A percentile compares a stretch with the other conserved stretches of the same genome.
phyloP scores from a whole-genome alignment of 1,140 invertebrate species.

The Agrilus planipennis region DNA sequence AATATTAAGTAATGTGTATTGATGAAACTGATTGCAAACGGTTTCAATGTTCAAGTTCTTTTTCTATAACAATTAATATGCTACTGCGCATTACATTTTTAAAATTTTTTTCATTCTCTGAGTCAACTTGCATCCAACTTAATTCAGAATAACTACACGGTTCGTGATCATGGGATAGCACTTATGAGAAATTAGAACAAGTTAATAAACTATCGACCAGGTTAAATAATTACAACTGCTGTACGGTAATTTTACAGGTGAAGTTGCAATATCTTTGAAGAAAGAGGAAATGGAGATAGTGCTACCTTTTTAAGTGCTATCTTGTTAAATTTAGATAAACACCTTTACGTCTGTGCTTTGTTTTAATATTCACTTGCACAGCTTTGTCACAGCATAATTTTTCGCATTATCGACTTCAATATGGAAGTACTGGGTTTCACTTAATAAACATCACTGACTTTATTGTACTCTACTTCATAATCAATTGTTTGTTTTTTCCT shows the following conservation, averaged over 20 bases:
- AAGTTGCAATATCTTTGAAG: conserved; percentile 1
- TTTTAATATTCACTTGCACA: neutral
- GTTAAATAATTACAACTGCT: neutral
- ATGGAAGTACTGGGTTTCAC: neutral
- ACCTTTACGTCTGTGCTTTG: neutral
- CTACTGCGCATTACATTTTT: neutral
- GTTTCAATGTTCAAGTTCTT: too few relatives aligned
- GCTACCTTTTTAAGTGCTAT: neutral
- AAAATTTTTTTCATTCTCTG: neutral
- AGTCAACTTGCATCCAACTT: neutral
- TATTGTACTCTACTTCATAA: neutral
- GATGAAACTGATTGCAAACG: too few relatives aligned
- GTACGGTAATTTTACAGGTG: neutral
- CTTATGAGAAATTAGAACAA: neutral
- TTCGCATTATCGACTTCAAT: neutral
- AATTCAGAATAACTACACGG: neutral
- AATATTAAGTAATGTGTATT: too few relatives aligned
- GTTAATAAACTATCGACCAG: neutral
- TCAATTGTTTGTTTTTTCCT: too few relatives aligned
- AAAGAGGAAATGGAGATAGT: neutral
- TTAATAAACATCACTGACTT: neutral
- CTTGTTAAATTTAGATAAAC: neutral
- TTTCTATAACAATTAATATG: neutral
- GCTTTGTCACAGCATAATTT: neutral
- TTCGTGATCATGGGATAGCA: too few relatives aligned